Evolutionary conservation across 2,113 vertebrate species (phyloP), one percentile per base, ranked within the genome.

Genomic region (Dasyprocta punctata): DNA sequence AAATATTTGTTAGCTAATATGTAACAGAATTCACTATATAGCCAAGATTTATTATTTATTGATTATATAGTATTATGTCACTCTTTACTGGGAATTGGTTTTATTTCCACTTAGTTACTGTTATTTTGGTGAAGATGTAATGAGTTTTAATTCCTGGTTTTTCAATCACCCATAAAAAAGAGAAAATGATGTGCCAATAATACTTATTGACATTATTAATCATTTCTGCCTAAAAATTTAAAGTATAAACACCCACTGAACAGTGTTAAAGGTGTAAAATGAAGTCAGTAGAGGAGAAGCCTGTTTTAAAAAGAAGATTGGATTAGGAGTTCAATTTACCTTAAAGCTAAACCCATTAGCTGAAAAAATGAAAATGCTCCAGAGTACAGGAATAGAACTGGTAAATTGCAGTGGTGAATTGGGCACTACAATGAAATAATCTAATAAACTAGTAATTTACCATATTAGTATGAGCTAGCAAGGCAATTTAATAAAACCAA

Each of bases 401-500:
- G 89, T 52, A 92, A 97, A 95, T 95, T 83, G 58, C 58, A 92
- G 36, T 44, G 87, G 83, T 80, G 83, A 94, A 89, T 52, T 89
- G 92, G 86, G 78, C 82, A 93, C 47, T 80, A 78, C 93, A 81
- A 36, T 36, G 67, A 73, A 95, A 86, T 44, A 61, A 97, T 89
- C 89, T 93, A 97, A 96, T 96, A 92, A 94, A 61, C 86, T 38
- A 71, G 71, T 54, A 61, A 94, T 95, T 95, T 89, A 22, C 89
- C 61, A 65, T 87, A 87, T 92, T 92, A 73, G 71, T 84, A 93
- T 97, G 92, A 93, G 56, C 47, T 86, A 52, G 28, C 52, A 91
- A 93, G 78, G 73, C 67, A 94, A 95, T 89, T 96, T 89, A 97
- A 97, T 97, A 96, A 94, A 96, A 86, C 80, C 49, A n/a, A 44